Evolutionary conservation across 2,113 vertebrate genomes (phyloP), one percentile per base, ranked within the genome.

Genomic region (Sinocyclocheilus grahami): DNA sequence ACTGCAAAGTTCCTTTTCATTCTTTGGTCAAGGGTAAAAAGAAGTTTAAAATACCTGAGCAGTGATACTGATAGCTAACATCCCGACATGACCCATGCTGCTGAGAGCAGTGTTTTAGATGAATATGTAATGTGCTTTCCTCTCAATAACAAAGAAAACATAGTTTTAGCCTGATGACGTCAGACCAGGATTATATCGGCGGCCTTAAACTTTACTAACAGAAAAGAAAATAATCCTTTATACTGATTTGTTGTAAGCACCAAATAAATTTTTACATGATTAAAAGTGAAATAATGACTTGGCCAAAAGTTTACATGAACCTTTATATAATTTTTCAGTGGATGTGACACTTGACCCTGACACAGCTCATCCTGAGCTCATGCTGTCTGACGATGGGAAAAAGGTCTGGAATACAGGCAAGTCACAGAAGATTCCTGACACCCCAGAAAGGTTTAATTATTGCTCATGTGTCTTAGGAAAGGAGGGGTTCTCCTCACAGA

Each of bases 401-500:
- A 33, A n/a, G 5, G 77, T 79, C 18, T 62, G 77, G 55, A 79
- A 79, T 79, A 37, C 53, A 39, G 77, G 55, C 18, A 39, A 33
- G 20, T n/a, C 53, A 14, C 53, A 39, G 53, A 14, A 79, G 30
- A 37, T 79, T 79, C 77, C 77, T 14, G 30, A 79, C 55, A 79
- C 33, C 30, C 77, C 77, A n/a, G 4, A 60, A 79, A 6, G 48
- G 20, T 79, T 79, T 62, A 2, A 62, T 33, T 11, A n/a, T 79
- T 79, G 77, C 55, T 79, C 77, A 22, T 79, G 77, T 60, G 20
- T 79, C 77, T 60, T 79, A 39, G 77, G 77, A 62, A 79, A n/a
- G 11, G 20, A 39, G 5, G 53, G 33, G 2, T 79, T 79, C 20
- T 62, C 76, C 76, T 78, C 30, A 6, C 55, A 14, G 30, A 79